These are phyloP conservation scores for Anser cygnoides DNA, from an alignment of 2,113 vertebrate species.

Conservation along the genomic window DNA sequence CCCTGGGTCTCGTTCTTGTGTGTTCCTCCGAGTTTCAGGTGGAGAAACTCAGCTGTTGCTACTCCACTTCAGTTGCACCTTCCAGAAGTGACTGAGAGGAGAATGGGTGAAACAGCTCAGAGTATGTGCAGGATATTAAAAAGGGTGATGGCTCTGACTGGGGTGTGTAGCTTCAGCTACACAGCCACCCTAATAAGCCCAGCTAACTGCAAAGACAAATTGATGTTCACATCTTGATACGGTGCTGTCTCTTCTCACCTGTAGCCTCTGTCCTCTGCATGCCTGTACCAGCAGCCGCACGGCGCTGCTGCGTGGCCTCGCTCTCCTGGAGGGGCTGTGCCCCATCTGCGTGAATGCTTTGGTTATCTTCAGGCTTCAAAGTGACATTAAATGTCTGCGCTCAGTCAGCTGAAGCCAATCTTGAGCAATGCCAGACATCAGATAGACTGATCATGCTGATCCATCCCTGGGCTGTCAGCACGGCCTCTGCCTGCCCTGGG, in stretches of 20 bases:
- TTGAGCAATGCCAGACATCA: background rate
- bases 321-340: background rate
- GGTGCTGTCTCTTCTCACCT: background rate
- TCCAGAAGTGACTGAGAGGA: background rate
- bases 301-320: background rate
- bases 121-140: background rate
- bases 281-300: accelerated
- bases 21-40: background rate
- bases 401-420: background rate
- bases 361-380: background rate
- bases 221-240: background rate
- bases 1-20: background rate
- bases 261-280: background rate
- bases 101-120: background rate
- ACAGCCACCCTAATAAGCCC: background rate
- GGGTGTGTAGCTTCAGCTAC: background rate
- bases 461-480: background rate
- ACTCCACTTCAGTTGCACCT: background rate
- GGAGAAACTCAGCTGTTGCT: background rate
- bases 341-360: background rate
- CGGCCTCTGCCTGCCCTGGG: background rate
- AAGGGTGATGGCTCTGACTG: background rate
- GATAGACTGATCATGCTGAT: background rate
- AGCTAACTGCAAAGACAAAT: background rate
- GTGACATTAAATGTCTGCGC: background rate